Conservation (phyloP, 2,797 vertebrate species). For the Antrozous pallidus region DNA sequence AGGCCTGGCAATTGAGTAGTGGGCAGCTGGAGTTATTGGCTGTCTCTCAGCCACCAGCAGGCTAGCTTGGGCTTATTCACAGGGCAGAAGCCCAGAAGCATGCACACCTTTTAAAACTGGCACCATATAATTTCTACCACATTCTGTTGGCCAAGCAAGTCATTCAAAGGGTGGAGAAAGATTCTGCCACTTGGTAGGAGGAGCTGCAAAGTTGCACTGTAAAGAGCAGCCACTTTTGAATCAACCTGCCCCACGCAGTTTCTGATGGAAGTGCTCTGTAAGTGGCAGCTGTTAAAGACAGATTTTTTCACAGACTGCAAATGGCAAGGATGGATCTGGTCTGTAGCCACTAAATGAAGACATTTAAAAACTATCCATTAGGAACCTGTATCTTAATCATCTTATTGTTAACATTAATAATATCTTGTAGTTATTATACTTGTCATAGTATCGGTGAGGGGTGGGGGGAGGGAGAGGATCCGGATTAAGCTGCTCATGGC, state of each 20-base stretch:
- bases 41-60: not conserved
- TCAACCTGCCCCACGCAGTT: not conserved
- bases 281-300: not conserved
- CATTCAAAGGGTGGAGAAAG: not conserved
- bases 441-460: not conserved
- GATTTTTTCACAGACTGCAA: not conserved
- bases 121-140: not conserved
- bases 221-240: not conserved
- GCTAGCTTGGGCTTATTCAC: not conserved
- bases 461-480: fast-evolving
- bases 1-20: not conserved
- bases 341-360: not conserved
- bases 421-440: not conserved
- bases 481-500: not conserved
- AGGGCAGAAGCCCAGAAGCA: not conserved
- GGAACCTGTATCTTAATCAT: not conserved
- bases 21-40: not conserved
- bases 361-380: not conserved
- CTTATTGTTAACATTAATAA: not conserved
- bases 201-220: not conserved
- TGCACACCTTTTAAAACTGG: not conserved
- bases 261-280: not conserved
- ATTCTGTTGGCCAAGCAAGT: not conserved
- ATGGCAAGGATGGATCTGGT: not conserved
- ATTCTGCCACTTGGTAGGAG: not conserved